These are phyloP conservation scores for Nomada fabriciana DNA, from an alignment of 2,888 invertebrate genomes.

Conservation along the genomic window DNA sequence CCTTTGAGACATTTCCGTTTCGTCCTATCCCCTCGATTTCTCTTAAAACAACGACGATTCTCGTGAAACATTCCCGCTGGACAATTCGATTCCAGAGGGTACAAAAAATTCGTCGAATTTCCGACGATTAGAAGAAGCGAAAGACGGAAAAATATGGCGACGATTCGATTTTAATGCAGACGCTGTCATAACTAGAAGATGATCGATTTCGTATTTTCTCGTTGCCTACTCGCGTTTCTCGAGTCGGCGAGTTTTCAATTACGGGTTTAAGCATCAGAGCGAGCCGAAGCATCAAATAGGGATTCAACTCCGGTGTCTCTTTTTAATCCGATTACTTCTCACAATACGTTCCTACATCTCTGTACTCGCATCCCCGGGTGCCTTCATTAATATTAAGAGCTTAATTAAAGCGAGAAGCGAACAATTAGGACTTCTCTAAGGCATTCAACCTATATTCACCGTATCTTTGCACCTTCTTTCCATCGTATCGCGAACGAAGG, in stretches of 20 bases:
- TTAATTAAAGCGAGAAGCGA: constrained; percentile 64
- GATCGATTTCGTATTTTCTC: constrained; percentile 43
- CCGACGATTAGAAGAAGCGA: background rate
- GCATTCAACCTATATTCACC: constrained; percentile 20
- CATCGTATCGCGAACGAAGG: background rate
- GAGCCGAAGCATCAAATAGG: constrained; percentile 51
- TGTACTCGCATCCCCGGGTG: constrained; percentile 30
- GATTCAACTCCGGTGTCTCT: constrained; percentile 46
- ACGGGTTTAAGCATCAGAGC: constrained; percentile 32
- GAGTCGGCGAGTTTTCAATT: constrained; percentile 51
- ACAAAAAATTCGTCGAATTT: background rate
- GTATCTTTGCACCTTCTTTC: constrained; percentile 34
- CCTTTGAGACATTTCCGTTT: background rate
- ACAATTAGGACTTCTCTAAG: constrained; percentile 51
- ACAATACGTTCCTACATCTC: constrained; percentile 59
- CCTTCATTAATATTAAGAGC: constrained; percentile 71
- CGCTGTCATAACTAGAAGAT: constrained; percentile 15
- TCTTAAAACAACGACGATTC: background rate
- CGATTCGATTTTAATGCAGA: background rate
- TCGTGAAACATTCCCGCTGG: background rate
- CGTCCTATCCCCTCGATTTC: constrained; percentile 28
- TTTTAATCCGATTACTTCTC: constrained; percentile 64
- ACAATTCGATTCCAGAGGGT: background rate
- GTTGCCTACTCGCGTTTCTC: constrained; percentile 34
- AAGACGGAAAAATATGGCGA: background rate